Conservation (phyloP, 2,113 vertebrate species). For the Irena cyanogastra region DNA sequence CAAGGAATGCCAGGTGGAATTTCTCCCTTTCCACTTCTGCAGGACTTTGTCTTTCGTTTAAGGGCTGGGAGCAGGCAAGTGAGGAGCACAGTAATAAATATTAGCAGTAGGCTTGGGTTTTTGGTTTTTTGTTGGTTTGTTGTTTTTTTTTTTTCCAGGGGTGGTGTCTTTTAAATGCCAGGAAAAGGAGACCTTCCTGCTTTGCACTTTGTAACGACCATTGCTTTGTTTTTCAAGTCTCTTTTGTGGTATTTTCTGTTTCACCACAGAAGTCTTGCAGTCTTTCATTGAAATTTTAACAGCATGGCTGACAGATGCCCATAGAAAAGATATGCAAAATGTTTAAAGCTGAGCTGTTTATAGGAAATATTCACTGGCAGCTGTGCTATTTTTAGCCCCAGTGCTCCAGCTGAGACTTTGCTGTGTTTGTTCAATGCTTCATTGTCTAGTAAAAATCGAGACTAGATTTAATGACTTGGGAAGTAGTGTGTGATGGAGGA, state of each 20-base stretch:
- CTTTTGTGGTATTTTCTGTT: not conserved
- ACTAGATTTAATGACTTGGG: slow-evolving; percentile 46
- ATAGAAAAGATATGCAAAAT: not conserved
- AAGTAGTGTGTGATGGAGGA: slow-evolving; percentile 30
- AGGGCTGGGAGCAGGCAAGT: not conserved
- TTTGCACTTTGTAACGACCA: slow-evolving; percentile 41
- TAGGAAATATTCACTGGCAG: not conserved
- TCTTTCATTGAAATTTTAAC: not conserved
- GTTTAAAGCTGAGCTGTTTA: slow-evolving; percentile 1
- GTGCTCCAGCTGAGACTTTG: slow-evolving; percentile 41
- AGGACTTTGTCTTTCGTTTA: not conserved
- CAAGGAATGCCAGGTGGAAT: not conserved
- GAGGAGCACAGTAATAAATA: not conserved
- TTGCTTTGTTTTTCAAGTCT: slow-evolving; percentile 19
- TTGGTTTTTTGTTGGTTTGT: not conserved
- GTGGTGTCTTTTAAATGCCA: slow-evolving; percentile 68
- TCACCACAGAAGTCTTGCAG: not conserved
- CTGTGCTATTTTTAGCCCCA: slow-evolving; percentile 60
- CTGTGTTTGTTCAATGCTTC: slow-evolving; percentile 68
- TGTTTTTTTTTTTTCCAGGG: slow-evolving; percentile 45
- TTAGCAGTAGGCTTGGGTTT: not conserved
- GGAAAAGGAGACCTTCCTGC: slow-evolving; percentile 74
- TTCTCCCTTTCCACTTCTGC: not conserved
- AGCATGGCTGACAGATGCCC: not conserved
- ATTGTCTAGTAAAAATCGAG: slow-evolving; percentile 61